phyloP scores from a whole-genome alignment of 2,888 invertebrate genomes.

The Flexamia atlantica region DNA sequence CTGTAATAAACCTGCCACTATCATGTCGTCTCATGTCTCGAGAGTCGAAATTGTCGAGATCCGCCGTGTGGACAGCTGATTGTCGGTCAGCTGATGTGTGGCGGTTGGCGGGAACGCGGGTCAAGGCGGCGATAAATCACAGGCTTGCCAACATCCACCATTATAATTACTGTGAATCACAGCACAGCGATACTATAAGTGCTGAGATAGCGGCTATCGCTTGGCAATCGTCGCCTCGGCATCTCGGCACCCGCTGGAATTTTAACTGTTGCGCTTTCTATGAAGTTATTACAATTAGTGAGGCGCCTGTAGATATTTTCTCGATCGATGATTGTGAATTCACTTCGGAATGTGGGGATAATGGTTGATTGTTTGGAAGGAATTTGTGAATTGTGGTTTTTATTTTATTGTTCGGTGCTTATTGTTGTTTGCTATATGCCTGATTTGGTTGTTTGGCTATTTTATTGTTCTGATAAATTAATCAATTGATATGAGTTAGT shows the following conservation, averaged over 20 bases:
- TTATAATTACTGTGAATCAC: conserved; percentile 41
- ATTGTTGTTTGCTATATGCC: no score
- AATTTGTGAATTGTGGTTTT: no score
- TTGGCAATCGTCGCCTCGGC: conserved; percentile 1
- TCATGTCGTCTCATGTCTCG: not conserved
- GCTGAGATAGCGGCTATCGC: conserved; percentile 31
- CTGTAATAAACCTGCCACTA: no score
- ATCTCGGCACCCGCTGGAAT: conserved; percentile 18
- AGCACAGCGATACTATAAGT: conserved; percentile 25
- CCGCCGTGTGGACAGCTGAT: conserved; percentile 24
- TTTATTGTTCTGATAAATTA: no score
- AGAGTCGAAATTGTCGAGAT: no score
- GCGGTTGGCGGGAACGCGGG: conserved; percentile 15
- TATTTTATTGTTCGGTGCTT: no score
- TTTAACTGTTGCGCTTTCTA: conserved; percentile 24
- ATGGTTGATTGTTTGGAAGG: no score
- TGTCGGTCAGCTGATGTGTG: not conserved
- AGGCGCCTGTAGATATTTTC: not conserved
- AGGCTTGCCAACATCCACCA: conserved; percentile 21
- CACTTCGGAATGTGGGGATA: not conserved
- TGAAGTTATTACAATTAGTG: conserved; percentile 35
- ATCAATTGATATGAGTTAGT: no score
- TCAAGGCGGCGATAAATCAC: conserved; percentile 56
- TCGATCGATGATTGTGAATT: not conserved
- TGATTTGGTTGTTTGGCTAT: no score